A percentile compares a stretch with the other conserved stretches of the same genome.
Evolutionary conservation across 2,888 invertebrate genomes (phyloP).

Genomic region (Teleiodes luculella): DNA sequence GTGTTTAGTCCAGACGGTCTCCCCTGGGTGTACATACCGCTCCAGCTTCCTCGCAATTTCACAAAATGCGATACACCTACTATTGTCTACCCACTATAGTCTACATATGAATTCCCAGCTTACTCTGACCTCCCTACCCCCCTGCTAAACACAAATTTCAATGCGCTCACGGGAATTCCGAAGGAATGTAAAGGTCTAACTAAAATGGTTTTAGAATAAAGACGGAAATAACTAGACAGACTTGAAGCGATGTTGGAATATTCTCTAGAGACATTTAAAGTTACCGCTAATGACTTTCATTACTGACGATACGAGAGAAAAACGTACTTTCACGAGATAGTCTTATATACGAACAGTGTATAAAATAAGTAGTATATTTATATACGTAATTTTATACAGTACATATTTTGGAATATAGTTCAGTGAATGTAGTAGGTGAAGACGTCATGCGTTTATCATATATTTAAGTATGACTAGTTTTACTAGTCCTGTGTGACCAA

Average conservation of each 20-base stretch:
- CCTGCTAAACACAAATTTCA: conserved; percentile 27
- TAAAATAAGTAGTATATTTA: no score
- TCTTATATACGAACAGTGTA: no score
- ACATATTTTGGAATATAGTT: conserved; percentile 12
- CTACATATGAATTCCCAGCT: conserved; percentile 47
- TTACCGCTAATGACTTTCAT: conserved; percentile 50
- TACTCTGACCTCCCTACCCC: conserved; percentile 39
- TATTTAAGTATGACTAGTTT: no score
- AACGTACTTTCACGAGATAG: background rate
- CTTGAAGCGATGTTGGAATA: conserved; percentile 67
- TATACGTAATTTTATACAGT: background rate
- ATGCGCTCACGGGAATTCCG: conserved; percentile 31
- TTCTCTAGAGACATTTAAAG: conserved; percentile 55
- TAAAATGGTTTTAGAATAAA: conserved; percentile 46
- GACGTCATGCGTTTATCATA: conserved; percentile 21
- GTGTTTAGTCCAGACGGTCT: conserved; percentile 68
- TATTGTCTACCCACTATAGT: conserved; percentile 45
- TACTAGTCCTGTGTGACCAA: no score
- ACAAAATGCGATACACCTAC: conserved; percentile 60
- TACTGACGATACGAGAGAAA: conserved; percentile 28
- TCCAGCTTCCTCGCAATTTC: conserved; percentile 69
- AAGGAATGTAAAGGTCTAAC: conserved; percentile 38
- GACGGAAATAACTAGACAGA: conserved; percentile 70
- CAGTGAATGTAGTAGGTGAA: conserved; percentile 16
- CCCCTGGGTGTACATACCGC: conserved; percentile 58